Percentiles rank a stretch among this genome's conserved stretches.
phyloP scores from a whole-genome alignment of 1,140 invertebrate genomes.

The Drosophila carrolli region DNA sequence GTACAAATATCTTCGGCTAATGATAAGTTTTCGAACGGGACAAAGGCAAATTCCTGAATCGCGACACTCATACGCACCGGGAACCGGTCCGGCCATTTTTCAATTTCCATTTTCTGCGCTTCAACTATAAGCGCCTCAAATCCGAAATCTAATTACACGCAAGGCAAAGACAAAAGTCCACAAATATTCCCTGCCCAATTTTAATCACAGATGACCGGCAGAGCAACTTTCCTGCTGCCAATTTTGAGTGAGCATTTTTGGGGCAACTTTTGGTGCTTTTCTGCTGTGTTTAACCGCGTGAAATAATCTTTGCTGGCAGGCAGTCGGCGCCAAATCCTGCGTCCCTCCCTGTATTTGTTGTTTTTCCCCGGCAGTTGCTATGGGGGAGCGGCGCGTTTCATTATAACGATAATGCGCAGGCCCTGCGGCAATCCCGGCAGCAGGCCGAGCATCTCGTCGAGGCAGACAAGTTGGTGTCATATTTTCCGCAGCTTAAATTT shows the following conservation, averaged over 20 bases:
- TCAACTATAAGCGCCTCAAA: conserved; percentile 71
- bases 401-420: conserved; percentile 78
- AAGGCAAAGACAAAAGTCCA: conserved; percentile 71
- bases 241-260: conserved; percentile 53
- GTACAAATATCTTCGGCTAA: conserved; percentile 7
- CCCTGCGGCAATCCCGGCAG: conserved; percentile 51
- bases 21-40: background rate
- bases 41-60: background rate
- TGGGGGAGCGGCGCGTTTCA: conserved; percentile 54
- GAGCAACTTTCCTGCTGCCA: conserved; percentile 44
- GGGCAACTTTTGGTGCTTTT: conserved; percentile 35
- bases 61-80: conserved; percentile 17
- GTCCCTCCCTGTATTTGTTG: conserved; percentile 10
- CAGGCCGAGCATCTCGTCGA: conserved; percentile 20
- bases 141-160: conserved; percentile 77
- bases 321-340: conserved; percentile 38
- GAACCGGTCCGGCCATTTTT: conserved; percentile 25
- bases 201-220: conserved; percentile 71
- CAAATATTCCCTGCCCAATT: conserved; percentile 50
- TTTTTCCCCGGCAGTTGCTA: conserved; percentile 11
- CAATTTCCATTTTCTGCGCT: conserved; percentile 60
- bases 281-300: conserved; percentile 78
- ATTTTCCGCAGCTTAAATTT: conserved; percentile 82
- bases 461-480: conserved; percentile 70
- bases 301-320: conserved; percentile 81